Evolutionary conservation across 2,797 vertebrate species (phyloP).

Genomic region (Simalia tracyae): DNA sequence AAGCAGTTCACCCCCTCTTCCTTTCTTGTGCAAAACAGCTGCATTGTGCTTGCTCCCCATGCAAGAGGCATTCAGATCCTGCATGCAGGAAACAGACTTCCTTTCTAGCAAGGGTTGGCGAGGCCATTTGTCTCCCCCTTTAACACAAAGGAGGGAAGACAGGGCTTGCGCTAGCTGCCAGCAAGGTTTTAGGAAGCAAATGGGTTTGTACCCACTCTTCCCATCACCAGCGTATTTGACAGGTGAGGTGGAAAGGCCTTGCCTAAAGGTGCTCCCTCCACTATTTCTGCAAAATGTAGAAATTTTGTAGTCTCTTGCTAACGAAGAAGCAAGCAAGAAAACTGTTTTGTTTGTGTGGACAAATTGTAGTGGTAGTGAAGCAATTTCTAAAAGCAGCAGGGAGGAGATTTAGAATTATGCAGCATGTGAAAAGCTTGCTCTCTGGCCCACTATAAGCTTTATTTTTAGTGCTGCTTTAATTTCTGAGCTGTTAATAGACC

Average conservation of each 20-base stretch:
- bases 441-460: not conserved
- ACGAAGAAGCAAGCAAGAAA: not conserved
- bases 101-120: not conserved
- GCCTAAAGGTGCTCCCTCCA: not conserved
- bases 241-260: not conserved
- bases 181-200: not conserved
- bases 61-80: constrained; percentile 5
- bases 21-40: constrained; percentile 1
- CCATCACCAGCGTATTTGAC: not conserved
- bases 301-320: not conserved
- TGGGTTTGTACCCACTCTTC: not conserved
- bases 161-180: not conserved
- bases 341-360: not conserved
- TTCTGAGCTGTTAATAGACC: not conserved
- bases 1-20: not conserved
- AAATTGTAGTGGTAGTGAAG: not conserved
- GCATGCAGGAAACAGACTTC: not conserved
- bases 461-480: not conserved
- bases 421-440: not conserved
- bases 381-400: not conserved
- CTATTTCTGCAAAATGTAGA: not conserved
- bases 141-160: not conserved
- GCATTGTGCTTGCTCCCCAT: not conserved
- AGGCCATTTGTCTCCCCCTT: not conserved
- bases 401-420: not conserved